phyloP scores from a whole-genome alignment of 1,140 invertebrate genomes.

The Trachymyrmex cornetzi region DNA sequence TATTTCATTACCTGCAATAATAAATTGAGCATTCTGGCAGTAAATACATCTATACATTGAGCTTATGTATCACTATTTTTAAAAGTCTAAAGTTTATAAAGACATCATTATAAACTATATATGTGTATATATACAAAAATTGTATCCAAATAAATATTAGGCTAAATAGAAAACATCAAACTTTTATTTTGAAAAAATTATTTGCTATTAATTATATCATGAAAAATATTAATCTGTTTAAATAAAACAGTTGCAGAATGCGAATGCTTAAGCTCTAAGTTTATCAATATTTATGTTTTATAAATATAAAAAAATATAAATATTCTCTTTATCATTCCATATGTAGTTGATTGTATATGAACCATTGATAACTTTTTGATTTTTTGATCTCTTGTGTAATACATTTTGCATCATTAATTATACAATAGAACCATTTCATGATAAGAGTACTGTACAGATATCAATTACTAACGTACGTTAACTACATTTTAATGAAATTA shows the following conservation, averaged over 20 bases:
- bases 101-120: neutral
- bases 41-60: neutral
- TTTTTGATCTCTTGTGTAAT: neutral
- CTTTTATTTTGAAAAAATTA: neutral
- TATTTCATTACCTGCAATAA: slow-evolving; percentile 21
- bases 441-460: neutral
- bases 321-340: neutral
- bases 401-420: neutral
- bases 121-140: neutral
- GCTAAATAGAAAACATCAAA: neutral
- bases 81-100: slow-evolving; percentile 6
- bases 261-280: neutral
- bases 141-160: neutral
- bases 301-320: neutral
- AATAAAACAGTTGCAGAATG: neutral
- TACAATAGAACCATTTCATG: neutral
- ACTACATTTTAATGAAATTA: neutral
- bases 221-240: neutral
- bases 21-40: neutral
- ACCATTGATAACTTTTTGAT: slow-evolving; percentile 34
- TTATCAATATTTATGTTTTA: slow-evolving; percentile 7
- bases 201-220: neutral
- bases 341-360: neutral
- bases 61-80: neutral
- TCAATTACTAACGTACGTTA: neutral